Evolutionary conservation across 2,797 vertebrate species (phyloP), one percentile per base, ranked within the genome.

Genomic region (Capromys pilorides): DNA sequence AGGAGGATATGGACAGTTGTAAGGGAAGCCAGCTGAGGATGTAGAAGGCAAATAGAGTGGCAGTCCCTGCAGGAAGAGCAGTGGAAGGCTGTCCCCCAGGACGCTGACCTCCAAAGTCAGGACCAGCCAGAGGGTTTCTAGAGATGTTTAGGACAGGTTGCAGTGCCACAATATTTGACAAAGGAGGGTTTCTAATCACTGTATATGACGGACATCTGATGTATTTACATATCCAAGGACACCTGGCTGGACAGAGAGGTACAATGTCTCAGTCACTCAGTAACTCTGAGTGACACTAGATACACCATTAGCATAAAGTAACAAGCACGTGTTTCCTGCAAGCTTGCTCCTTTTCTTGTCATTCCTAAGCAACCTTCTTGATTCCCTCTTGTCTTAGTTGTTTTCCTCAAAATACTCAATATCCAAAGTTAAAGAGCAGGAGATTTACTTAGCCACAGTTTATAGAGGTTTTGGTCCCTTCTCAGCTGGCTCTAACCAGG

Each of bases 41-140:
- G 3, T 1, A 0, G 18, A 12, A 33, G 78, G 41, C n/a, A 51
- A 54, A 80, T 1, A 36, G 13, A 54, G 71, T 69, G 33, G 59
- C 0, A 12, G 16, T 11, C 36, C 41, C 33, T 2, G 0, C 1
- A 13, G 71, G 39, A 36, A 36, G 79, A 36, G 39, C 24, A 8
- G 6, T 11, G 67, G 69, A 36, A 19, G 22, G 54, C 41, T n/a
- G 22, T 33, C 3, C 1, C 64, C 51, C 78, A 28, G 28, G 28
- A 71, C 0, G 1, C 26, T 12, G 45, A 31, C n/a, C 49, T n/a
- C 6, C 24, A 69, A 78, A 0, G 19, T 24, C 57, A 41, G 51
- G 24, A 21, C 18, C 57, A 61, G 26, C 18, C 13, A 45, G 24
- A 39, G n/a, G 22, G 24, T 36, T 22, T 28, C 0, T 4, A n/a